Evolutionary conservation across 2,888 invertebrate species (phyloP), one percentile per base, ranked within the genome.

Genomic region (Chirona hameri): DNA sequence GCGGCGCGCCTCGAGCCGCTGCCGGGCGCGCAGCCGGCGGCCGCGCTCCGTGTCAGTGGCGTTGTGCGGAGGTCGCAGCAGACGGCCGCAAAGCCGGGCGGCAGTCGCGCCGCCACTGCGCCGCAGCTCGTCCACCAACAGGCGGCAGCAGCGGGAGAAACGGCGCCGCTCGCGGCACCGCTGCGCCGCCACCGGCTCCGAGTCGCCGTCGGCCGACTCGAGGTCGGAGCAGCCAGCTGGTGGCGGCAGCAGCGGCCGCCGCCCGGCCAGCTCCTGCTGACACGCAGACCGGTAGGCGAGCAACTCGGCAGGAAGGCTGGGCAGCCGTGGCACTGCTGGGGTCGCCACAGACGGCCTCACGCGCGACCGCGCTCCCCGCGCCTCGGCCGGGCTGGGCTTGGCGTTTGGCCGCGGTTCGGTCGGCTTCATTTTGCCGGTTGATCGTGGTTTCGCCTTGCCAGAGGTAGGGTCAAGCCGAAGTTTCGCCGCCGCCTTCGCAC

Each of bases 1-100:
- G 21, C 76, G 76, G 21, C 76, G 76, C 76, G 76, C 76, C 76
- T 76, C 76, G 7, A 76, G 76, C 39, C 76, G 31, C 76, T 76
- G 76, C 0, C 76, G 76, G 31, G 39, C 76, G 31, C 29, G 39
- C 39, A 76, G 76, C 5, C 76, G 31, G 27, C 39, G 76, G 39
- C 76, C 31, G 4, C 76, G 31, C 39, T 76, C 76, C 9, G 31
- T 4, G 76, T 76, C 76, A 21, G 76, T 39, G 39, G 76, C 76
- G 76, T 3, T 39, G 39, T 31, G 15, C 39, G 76, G 76, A 31
- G 76, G 76, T 39, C 76, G 76, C 39, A 76, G 24, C 76, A 76
- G 76, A 39, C 39, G 76, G 21, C 76, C 31, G 15, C 39, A 76
- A 10, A 76, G 76, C 18, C 76, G 76, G 1, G 76, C 76, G 39